Evolutionary conservation across 2,888 invertebrate genomes (phyloP).

Genomic region (Tipula vernalis): DNA sequence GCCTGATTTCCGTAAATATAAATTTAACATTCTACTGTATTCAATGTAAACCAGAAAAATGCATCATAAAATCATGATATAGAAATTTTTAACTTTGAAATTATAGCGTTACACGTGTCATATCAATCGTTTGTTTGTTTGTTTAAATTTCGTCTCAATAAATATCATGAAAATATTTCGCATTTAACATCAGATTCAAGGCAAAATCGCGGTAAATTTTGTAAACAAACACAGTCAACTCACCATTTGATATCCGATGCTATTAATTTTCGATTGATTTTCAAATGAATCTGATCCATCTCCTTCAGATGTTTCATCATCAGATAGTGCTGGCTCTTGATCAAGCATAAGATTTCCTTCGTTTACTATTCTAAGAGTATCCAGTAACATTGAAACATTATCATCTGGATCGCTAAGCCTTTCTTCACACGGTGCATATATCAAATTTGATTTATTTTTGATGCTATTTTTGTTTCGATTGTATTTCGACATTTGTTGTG

Average conservation of each 20-base stretch:
- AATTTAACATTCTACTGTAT: not conserved
- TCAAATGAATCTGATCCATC: constrained; percentile 18
- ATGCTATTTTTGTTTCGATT: constrained; percentile 11
- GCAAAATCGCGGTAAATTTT: too few relatives aligned
- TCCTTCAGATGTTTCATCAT: constrained; percentile 22
- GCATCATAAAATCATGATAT: not conserved
- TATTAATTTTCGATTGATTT: not conserved
- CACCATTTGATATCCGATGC: not conserved
- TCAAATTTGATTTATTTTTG: constrained; percentile 23
- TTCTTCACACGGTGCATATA: constrained; percentile 30
- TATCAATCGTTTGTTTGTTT: too few relatives aligned
- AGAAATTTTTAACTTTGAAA: not conserved
- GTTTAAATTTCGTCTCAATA: too few relatives aligned
- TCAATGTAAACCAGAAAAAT: not conserved
- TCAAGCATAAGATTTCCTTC: constrained; percentile 25
- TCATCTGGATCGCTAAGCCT: constrained; percentile 22
- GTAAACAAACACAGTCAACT: not conserved
- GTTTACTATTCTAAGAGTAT: not conserved
- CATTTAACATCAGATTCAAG: too few relatives aligned
- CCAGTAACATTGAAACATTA: not conserved
- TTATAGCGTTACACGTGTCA: not conserved
- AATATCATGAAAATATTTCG: too few relatives aligned
- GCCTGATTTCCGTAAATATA: not conserved
- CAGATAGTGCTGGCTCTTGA: constrained; percentile 26
- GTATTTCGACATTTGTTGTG: constrained; percentile 22